These are phyloP conservation scores for Coregonus ussuriensis DNA, from an alignment of 2,797 vertebrate species.

Conservation along the genomic window DNA sequence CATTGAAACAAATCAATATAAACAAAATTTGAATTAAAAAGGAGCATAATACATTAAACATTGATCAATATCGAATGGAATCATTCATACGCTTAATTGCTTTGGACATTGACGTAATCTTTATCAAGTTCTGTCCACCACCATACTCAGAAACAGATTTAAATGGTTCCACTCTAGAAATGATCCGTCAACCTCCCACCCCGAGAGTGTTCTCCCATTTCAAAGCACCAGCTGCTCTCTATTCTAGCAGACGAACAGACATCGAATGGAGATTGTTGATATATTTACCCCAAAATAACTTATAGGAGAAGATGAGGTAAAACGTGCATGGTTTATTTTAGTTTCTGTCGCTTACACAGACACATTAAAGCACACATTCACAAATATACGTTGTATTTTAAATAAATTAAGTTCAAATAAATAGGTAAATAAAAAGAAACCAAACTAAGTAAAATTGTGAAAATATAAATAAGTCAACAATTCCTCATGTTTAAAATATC, in stretches of 20 bases:
- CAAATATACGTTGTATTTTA: constrained; percentile 70
- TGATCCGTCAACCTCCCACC: constrained; percentile 46
- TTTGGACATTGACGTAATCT: not conserved
- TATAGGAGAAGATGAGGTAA: constrained; percentile 76
- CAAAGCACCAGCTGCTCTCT: constrained; percentile 59
- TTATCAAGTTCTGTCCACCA: constrained; percentile 33
- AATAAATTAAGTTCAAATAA: constrained; percentile 78
- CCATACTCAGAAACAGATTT: constrained; percentile 60
- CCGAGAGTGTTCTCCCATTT: constrained; percentile 62
- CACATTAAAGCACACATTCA: constrained; percentile 84
- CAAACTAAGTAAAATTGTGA: constrained; percentile 44
- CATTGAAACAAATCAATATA: not conserved
- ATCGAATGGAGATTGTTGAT: not conserved
- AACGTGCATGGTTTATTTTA: constrained; percentile 95
- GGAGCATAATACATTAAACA: not conserved
- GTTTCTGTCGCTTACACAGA: constrained; percentile 89
- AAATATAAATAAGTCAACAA: constrained; percentile 72
- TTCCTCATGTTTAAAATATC: constrained; percentile 71
- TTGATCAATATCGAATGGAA: not conserved
- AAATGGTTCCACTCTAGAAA: constrained; percentile 33
- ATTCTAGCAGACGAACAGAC: constrained; percentile 6
- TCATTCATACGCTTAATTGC: not conserved
- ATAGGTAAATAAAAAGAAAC: constrained; percentile 55
- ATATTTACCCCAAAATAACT: constrained; percentile 18
- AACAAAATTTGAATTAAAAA: not conserved